Evolutionary conservation across 2,888 invertebrate genomes (phyloP).

Genomic region (Fragum whitleyi): DNA sequence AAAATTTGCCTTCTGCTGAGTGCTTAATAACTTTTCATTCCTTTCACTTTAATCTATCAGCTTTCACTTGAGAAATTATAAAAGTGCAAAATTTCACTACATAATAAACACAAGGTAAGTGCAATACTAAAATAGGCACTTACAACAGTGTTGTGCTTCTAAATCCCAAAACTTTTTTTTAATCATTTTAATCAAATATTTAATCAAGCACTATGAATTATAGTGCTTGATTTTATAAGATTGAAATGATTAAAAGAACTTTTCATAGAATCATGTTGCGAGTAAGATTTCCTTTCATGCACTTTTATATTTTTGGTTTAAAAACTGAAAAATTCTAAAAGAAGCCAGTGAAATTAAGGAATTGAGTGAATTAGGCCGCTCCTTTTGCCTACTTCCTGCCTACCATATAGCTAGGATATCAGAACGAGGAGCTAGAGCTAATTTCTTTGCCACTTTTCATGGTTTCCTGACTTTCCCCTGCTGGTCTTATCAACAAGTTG

Average conservation of each 20-base stretch:
- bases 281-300: too few relatives aligned
- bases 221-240: too few relatives aligned
- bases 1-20: conserved; percentile 26
- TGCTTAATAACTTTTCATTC: conserved; percentile 24
- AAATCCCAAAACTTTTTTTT: too few relatives aligned
- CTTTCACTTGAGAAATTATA: neutral
- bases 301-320: too few relatives aligned
- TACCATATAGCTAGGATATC: neutral
- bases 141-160: too few relatives aligned
- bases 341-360: neutral
- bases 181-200: too few relatives aligned
- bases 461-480: conserved; percentile 17
- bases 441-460: conserved; percentile 27
- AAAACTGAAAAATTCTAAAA: neutral
- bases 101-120: too few relatives aligned
- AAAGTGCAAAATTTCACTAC: too few relatives aligned
- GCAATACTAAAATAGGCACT: too few relatives aligned
- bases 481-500: conserved; percentile 13
- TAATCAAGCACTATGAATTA: too few relatives aligned
- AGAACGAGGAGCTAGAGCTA: neutral
- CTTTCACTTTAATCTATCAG: neutral
- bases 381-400: conserved; percentile 23
- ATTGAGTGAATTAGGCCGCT: conserved; percentile 4
- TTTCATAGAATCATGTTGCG: too few relatives aligned
- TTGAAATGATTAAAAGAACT: too few relatives aligned